These are phyloP conservation scores for Acanthurus lineatus DNA, from an alignment of 2,797 vertebrate species.

Conservation along the genomic window DNA sequence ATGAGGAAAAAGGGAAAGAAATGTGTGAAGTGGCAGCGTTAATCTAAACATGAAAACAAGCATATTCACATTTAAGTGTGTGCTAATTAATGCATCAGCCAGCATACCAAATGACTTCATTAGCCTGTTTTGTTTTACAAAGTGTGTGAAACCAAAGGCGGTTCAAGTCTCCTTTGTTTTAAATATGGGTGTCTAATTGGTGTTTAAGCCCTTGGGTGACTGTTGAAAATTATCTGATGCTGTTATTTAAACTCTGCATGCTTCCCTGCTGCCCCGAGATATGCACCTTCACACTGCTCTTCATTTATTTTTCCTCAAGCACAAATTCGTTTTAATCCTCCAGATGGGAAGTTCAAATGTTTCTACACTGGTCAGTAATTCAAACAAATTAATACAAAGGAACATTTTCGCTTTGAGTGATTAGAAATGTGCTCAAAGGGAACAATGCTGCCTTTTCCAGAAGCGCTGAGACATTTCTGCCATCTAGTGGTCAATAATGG, in stretches of 20 bases:
- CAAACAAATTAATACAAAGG: not conserved
- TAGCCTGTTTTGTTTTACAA: not conserved
- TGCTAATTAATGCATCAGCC: not conserved
- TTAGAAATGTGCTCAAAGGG: too few species aligned
- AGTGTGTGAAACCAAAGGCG: not conserved
- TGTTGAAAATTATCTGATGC: not conserved
- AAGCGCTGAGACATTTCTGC: not conserved
- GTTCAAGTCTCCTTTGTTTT: not conserved
- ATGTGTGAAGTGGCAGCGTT: not conserved
- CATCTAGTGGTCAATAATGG: slow-evolving; percentile 8
- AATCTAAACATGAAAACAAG: slow-evolving; percentile 1
- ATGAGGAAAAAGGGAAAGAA: not conserved
- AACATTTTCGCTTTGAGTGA: not conserved
- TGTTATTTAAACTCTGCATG: not conserved
- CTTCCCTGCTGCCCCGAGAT: not conserved
- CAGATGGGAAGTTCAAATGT: not conserved
- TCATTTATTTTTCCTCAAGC: not conserved
- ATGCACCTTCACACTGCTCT: not conserved
- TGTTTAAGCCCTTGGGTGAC: not conserved
- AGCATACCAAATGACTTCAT: not conserved
- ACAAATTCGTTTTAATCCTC: not conserved
- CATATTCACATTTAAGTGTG: not conserved
- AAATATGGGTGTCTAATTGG: not conserved
- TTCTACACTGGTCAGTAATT: not conserved
- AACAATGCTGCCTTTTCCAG: not conserved